These are phyloP conservation scores for Aphelocoma californica DNA, from an alignment of 2,797 vertebrate species.

Conservation along the genomic window DNA sequence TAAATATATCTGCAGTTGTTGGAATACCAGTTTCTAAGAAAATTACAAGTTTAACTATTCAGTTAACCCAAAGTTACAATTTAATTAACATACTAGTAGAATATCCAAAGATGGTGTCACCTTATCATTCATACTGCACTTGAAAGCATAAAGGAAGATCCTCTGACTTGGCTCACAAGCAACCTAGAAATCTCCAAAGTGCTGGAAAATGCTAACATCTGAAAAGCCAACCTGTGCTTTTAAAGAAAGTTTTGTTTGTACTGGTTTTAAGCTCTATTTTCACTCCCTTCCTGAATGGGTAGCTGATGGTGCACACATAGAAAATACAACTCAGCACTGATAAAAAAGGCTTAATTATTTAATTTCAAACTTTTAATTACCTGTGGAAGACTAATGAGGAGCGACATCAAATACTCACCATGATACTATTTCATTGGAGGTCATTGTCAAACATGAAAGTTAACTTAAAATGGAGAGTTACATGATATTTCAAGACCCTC, in stretches of 20 bases:
- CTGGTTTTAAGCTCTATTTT: not conserved
- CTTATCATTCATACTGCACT: not conserved
- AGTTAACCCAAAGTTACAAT: constrained; percentile 2
- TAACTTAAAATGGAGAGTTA: not conserved
- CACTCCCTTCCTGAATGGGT: not conserved
- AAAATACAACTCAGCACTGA: not conserved
- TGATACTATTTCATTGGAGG: not conserved
- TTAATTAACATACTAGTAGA: not conserved
- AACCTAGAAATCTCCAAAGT: not conserved
- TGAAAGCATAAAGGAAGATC: not conserved
- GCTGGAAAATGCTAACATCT: not conserved
- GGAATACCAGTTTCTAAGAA: not conserved
- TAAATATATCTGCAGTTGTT: not conserved
- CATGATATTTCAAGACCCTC: not conserved
- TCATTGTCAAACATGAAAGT: not conserved
- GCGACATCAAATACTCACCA: not conserved
- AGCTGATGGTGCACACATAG: not conserved
- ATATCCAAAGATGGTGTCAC: not conserved
- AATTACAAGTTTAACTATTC: not conserved
- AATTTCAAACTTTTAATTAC: not conserved
- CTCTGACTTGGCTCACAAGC: not conserved
- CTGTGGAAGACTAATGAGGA: not conserved
- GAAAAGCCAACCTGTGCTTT: not conserved
- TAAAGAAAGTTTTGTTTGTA: not conserved
- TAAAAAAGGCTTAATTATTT: not conserved